Percentiles rank a stretch among this genome's conserved stretches.
Conservation (phyloP, 2,888 invertebrate genomes). For the Choreutis nemorana region DNA sequence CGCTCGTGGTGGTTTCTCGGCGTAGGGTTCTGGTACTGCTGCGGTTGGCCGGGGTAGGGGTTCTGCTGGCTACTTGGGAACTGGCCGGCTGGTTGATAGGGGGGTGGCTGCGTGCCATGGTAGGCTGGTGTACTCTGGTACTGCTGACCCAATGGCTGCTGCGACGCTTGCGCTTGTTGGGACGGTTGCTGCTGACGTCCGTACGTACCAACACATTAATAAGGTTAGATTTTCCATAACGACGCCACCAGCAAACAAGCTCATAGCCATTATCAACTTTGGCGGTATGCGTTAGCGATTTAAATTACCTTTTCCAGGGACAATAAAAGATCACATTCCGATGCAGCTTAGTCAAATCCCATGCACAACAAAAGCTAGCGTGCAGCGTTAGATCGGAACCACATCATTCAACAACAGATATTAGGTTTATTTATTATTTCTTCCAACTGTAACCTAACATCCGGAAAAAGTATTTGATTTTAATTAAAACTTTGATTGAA, state of each 20-base stretch:
- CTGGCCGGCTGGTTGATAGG: conserved; percentile 55
- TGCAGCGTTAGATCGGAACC: conserved; percentile 59
- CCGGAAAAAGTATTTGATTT: no score
- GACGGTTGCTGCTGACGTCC: conserved; percentile 68
- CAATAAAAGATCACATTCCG: conserved; percentile 51
- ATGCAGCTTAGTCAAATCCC: conserved; percentile 59
- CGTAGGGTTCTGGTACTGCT: conserved; percentile 46
- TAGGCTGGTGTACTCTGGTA: conserved; percentile 62
- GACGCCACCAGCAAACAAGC: conserved; percentile 62
- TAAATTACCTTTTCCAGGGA: conserved; percentile 54
- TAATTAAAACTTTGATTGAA: no score
- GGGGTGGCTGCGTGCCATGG: conserved; percentile 66
- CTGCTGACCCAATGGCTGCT: conserved; percentile 59
- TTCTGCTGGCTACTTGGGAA: conserved; percentile 55
- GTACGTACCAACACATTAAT: conserved; percentile 68
- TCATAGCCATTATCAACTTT: conserved; percentile 49
- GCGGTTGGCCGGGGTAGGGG: conserved; percentile 31
- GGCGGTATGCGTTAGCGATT: conserved; percentile 54
- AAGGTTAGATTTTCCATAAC: conserved; percentile 66
- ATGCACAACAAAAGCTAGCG: conserved; percentile 67
- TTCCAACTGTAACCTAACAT: no score
- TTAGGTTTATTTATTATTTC: no score
- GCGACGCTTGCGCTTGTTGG: conserved; percentile 63
- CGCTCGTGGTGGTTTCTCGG: conserved; percentile 63
- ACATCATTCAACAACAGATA: conserved; percentile 45